These are phyloP conservation scores for Araneus ventricosus DNA, from an alignment of 1,140 invertebrate genomes.

Conservation along the genomic window DNA sequence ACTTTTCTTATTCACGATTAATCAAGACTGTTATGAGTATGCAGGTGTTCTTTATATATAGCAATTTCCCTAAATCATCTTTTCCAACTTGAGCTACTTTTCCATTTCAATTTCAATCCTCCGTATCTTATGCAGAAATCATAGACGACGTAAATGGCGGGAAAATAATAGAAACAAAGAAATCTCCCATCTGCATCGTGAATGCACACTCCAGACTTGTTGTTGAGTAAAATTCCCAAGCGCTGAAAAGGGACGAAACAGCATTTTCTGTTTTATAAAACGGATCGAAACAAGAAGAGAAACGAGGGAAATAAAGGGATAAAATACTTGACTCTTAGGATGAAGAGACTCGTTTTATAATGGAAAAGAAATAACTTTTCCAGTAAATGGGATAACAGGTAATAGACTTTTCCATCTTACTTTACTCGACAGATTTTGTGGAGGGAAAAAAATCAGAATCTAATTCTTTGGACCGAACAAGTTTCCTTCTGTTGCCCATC, in stretches of 20 bases:
- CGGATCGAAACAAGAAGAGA: not conserved
- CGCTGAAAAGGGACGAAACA: not conserved
- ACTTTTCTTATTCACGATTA: too few relatives aligned
- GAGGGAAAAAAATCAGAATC: not conserved
- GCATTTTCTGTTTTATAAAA: not conserved
- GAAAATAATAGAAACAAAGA: too few relatives aligned
- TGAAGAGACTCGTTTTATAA: not conserved
- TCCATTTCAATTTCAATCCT: too few relatives aligned
- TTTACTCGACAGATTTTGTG: not conserved
- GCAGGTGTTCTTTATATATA: too few relatives aligned
- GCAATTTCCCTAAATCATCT: too few relatives aligned
- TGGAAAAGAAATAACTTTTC: slow-evolving; percentile 13
- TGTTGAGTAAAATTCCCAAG: not conserved
- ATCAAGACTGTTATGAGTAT: too few relatives aligned
- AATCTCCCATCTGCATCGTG: too few relatives aligned
- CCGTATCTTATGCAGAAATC: too few relatives aligned
- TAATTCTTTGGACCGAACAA: too few relatives aligned
- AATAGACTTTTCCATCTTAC: not conserved
- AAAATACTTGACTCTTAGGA: not conserved
- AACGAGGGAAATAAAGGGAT: not conserved
- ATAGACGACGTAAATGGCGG: too few relatives aligned
- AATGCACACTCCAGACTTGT: not conserved
- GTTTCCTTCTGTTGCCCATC: too few relatives aligned
- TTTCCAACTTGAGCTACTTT: too few relatives aligned
- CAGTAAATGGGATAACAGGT: slow-evolving; percentile 1